These are phyloP conservation scores for Telmatherina bonti DNA, from an alignment of 2,797 vertebrate species.

Conservation along the genomic window DNA sequence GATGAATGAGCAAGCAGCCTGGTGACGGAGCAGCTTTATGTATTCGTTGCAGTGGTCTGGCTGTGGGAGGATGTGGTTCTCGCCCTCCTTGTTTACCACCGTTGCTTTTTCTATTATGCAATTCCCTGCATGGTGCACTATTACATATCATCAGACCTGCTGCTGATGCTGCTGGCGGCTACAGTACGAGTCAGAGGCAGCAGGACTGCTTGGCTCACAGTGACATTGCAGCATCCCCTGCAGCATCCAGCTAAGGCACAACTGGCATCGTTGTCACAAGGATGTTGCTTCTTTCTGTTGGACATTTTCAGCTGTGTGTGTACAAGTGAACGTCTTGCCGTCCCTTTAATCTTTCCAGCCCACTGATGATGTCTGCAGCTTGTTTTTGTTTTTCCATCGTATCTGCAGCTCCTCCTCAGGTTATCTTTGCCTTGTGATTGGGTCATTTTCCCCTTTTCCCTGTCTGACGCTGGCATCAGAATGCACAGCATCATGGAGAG, in stretches of 20 bases:
- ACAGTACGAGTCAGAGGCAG: constrained; percentile 28
- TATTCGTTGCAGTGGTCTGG: constrained; percentile 14
- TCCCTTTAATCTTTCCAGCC: background rate
- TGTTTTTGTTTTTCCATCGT: background rate
- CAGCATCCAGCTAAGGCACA: constrained; percentile 46
- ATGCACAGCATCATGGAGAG: background rate
- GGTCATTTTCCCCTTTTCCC: constrained; percentile 54
- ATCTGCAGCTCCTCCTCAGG: too few relatives aligned
- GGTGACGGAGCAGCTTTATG: constrained; percentile 1
- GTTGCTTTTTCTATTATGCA: constrained; percentile 38
- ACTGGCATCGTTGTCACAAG: constrained; percentile 17
- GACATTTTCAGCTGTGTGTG: background rate
- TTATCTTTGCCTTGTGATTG: constrained; percentile 40
- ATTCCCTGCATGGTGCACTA: constrained; percentile 27
- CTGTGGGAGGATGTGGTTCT: constrained; percentile 35
- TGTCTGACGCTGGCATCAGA: constrained; percentile 19
- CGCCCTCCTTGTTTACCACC: constrained; percentile 54
- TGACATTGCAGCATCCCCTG: constrained; percentile 66
- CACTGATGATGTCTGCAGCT: constrained; percentile 7
- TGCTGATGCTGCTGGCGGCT: constrained; percentile 5
- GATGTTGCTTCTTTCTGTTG: constrained; percentile 39
- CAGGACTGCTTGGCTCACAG: constrained; percentile 29
- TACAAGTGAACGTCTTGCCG: background rate
- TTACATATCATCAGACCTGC: constrained; percentile 33
- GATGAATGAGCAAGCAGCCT: constrained; percentile 3